Evolutionary conservation across 2,888 invertebrate genomes (phyloP).

Genomic region (Cephalotes varians): DNA sequence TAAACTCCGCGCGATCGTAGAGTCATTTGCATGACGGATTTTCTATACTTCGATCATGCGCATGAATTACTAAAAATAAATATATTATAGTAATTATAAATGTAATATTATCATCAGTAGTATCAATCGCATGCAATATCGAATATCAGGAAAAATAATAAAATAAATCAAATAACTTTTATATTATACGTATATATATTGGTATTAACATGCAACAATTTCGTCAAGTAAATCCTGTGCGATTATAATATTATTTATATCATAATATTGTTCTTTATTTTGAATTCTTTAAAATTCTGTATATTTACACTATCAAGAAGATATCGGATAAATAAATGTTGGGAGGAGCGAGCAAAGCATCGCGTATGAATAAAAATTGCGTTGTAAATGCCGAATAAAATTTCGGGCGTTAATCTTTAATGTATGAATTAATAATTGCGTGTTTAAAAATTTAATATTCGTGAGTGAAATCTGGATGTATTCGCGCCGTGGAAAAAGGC

Average conservation of each 20-base stretch:
- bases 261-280: not conserved
- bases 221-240: not conserved
- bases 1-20: not conserved
- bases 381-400: not conserved
- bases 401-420: not conserved
- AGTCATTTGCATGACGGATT: not conserved
- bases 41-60: not conserved
- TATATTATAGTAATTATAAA: not conserved
- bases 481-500: not conserved
- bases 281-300: not conserved
- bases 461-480: not conserved
- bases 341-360: not conserved
- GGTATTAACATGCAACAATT: not conserved
- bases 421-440: conserved; percentile 1
- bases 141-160: not conserved
- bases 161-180: not conserved
- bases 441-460: not conserved
- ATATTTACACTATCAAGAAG: not conserved
- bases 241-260: not conserved
- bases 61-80: not conserved
- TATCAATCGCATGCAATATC: not conserved
- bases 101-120: not conserved
- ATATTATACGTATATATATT: not conserved
- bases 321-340: not conserved
- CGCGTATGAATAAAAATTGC: not conserved